Evolutionary conservation across 2,888 invertebrate genomes (phyloP).

Genomic region (Priocnemis perturbator): DNA sequence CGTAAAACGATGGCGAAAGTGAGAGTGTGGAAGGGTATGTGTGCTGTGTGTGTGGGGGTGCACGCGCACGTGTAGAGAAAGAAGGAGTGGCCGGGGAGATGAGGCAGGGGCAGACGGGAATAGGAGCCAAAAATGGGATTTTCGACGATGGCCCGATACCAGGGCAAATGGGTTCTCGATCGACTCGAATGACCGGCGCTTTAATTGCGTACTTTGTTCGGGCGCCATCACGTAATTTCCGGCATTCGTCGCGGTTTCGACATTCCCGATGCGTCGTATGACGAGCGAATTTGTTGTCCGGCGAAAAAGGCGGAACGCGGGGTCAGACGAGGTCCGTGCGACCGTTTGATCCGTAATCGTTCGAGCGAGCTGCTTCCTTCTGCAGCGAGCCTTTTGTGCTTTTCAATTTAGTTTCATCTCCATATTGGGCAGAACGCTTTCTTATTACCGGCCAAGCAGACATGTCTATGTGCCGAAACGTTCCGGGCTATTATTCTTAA

Average conservation of each 20-base stretch:
- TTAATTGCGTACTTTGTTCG: constrained; percentile 49
- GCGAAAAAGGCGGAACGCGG: constrained; percentile 34
- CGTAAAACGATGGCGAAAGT: constrained; percentile 35
- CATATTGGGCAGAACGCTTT: no score
- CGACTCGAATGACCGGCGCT: constrained; percentile 49
- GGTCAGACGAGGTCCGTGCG: constrained; percentile 17
- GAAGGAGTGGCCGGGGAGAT: not conserved
- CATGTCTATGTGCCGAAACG: no score
- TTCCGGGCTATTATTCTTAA: no score
- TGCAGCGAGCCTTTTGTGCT: no score
- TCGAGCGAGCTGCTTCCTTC: no score
- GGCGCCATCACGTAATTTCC: constrained; percentile 43
- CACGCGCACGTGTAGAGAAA: not conserved
- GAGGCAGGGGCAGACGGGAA: not conserved
- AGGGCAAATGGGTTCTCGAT: constrained; percentile 52
- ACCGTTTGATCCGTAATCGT: no score
- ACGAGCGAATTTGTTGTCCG: constrained; percentile 41
- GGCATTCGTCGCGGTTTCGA: constrained; percentile 38
- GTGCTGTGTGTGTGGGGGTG: no score
- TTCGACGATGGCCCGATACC: constrained; percentile 48
- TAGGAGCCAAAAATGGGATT: constrained; percentile 47
- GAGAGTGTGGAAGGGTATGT: no score
- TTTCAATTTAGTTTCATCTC: no score
- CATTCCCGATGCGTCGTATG: constrained; percentile 31
- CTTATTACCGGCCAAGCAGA: no score